Evolutionary conservation across 2,888 invertebrate genomes (phyloP).

Genomic region (Synergus gifuensis): DNA sequence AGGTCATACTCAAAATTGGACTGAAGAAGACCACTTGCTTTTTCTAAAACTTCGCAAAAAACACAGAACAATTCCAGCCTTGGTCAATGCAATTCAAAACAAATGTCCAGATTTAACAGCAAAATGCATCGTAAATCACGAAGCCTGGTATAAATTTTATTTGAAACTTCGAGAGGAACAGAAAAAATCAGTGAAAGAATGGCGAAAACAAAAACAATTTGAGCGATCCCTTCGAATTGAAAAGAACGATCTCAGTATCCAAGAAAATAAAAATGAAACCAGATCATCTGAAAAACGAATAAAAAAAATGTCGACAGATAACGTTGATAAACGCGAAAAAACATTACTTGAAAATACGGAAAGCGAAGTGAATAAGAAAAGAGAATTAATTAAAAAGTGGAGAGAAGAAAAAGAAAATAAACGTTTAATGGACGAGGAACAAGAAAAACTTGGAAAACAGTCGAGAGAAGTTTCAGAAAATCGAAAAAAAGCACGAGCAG

Average conservation of each 20-base stretch:
- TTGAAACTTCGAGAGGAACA: constrained; percentile 76
- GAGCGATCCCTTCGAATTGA: constrained; percentile 40
- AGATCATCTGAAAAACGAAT: constrained; percentile 25
- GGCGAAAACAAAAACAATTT: constrained; percentile 74
- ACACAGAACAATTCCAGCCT: constrained; percentile 61
- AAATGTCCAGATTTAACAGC: constrained; percentile 71
- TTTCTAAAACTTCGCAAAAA: constrained; percentile 68
- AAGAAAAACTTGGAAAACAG: constrained; percentile 56
- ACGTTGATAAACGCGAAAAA: constrained; percentile 42
- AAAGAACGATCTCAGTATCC: constrained; percentile 14
- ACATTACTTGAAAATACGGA: constrained; percentile 1
- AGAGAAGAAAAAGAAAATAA: constrained; percentile 64
- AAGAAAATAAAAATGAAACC: constrained; percentile 26
- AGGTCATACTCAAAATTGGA: constrained; percentile 74
- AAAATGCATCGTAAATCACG: constrained; percentile 77
- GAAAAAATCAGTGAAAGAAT: constrained; percentile 75
- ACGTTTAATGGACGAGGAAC: constrained; percentile 62
- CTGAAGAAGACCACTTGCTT: constrained; percentile 69
- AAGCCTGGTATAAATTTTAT: constrained; percentile 79
- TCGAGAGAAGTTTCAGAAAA: constrained; percentile 59
- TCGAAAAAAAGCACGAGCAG: constrained; percentile 53
- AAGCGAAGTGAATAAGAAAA: constrained; percentile 48
- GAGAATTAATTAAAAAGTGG: constrained; percentile 70
- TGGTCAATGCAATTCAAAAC: constrained; percentile 65
- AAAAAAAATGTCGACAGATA: constrained; percentile 25